phyloP scores from a whole-genome alignment of 2,797 vertebrate species.

The Rhyacichthys aspro region DNA sequence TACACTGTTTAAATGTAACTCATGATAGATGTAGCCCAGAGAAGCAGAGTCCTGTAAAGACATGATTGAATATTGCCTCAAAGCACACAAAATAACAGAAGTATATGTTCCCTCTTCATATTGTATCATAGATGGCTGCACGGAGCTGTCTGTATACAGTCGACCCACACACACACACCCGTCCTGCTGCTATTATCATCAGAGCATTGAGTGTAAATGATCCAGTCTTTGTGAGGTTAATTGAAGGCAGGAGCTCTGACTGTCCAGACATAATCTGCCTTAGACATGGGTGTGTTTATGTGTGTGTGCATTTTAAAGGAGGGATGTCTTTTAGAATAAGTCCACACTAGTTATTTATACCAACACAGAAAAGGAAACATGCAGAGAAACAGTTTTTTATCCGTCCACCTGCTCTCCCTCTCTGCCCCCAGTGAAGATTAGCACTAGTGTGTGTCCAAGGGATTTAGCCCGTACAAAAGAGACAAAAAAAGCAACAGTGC shows the following conservation, averaged over 20 bases:
- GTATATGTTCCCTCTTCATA: too few relatives aligned
- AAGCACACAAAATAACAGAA: too few relatives aligned
- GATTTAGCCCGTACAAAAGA: constrained; percentile 70
- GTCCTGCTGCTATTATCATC: constrained; percentile 54
- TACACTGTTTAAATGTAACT: too few relatives aligned
- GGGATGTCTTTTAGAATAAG: constrained; percentile 56
- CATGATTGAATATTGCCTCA: too few relatives aligned
- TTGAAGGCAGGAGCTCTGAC: constrained; percentile 77
- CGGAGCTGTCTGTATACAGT: not conserved
- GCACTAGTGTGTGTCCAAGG: constrained; percentile 44
- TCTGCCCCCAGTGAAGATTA: constrained; percentile 66
- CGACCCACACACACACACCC: too few relatives aligned
- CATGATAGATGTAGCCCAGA: too few relatives aligned
- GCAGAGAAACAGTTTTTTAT: constrained; percentile 46
- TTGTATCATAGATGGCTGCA: too few relatives aligned
- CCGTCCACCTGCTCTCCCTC: constrained; percentile 66
- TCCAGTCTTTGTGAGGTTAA: constrained; percentile 79
- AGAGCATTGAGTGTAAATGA: constrained; percentile 63
- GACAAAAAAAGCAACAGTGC: constrained; percentile 65
- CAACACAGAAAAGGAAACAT: constrained; percentile 61
- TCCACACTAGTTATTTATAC: constrained; percentile 53
- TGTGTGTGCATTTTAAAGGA: constrained; percentile 22
- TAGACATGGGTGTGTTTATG: constrained; percentile 9
- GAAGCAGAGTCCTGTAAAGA: too few relatives aligned
- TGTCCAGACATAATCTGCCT: constrained; percentile 75